Percentiles rank a stretch among this genome's conserved stretches.
These are phyloP conservation scores for Cuculus canorus DNA, from an alignment of 2,797 vertebrate species.

Conservation along the genomic window DNA sequence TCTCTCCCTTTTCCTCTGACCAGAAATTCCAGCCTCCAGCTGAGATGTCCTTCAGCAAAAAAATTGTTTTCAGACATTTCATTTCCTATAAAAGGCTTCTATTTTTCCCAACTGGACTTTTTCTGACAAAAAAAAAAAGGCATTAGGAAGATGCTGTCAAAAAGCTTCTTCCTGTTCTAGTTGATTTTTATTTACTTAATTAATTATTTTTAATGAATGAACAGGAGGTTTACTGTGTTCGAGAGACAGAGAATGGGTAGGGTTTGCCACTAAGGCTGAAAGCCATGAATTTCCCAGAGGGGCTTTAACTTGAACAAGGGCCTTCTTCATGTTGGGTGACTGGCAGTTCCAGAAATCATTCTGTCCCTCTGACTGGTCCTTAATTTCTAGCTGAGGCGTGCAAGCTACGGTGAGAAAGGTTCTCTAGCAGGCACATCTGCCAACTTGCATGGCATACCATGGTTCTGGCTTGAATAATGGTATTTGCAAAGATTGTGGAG, in stretches of 20 bases:
- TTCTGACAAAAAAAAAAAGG: not conserved
- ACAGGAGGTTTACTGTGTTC: conserved; percentile 15
- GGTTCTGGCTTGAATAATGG: accelerated
- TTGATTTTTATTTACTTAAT: not conserved
- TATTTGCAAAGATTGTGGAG: not conserved
- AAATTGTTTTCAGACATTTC: not conserved
- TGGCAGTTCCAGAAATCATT: not conserved
- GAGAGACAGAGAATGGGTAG: not conserved
- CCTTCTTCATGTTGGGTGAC: not conserved
- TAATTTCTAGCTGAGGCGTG: not conserved
- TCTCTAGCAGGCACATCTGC: not conserved
- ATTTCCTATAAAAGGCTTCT: not conserved
- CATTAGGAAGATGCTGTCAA: not conserved
- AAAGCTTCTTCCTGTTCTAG: not conserved
- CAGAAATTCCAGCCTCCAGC: not conserved
- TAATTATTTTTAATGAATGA: conserved; percentile 21
- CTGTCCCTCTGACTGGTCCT: accelerated
- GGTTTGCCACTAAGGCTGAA: not conserved
- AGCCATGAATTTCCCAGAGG: not conserved
- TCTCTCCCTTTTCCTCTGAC: not conserved
- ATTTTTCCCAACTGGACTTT: not conserved
- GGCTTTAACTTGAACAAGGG: not conserved
- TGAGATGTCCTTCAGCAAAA: not conserved
- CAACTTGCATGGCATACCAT: accelerated
- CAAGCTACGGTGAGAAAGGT: not conserved